phyloP scores from a whole-genome alignment of 2,888 invertebrate species.

The Lottia scabra region DNA sequence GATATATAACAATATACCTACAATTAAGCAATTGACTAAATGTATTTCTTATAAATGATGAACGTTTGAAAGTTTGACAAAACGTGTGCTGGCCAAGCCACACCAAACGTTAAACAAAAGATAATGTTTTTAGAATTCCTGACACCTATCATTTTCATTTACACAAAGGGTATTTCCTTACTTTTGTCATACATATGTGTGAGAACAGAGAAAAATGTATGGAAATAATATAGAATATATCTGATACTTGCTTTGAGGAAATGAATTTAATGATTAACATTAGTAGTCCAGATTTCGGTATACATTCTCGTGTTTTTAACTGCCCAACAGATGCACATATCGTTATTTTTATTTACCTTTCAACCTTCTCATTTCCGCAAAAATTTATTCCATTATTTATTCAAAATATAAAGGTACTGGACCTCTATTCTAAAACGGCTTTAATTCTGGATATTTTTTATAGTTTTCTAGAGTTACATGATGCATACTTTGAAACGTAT shows the following conservation, averaged over 20 bases:
- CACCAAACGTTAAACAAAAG: neutral
- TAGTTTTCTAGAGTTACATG: too few relatives aligned
- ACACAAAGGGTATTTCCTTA: conserved; percentile 7
- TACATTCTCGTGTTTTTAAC: conserved; percentile 14
- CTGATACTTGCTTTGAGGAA: conserved; percentile 19
- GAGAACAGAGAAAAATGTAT: neutral
- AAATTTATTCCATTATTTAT: too few relatives aligned
- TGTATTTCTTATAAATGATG: too few relatives aligned
- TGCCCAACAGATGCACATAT: conserved; percentile 20
- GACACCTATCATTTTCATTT: conserved; percentile 3
- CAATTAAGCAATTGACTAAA: too few relatives aligned
- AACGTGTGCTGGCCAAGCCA: conserved; percentile 2
- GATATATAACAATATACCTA: too few relatives aligned
- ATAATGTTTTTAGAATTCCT: conserved; percentile 3
- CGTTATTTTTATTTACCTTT: conserved; percentile 17
- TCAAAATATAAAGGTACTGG: neutral
- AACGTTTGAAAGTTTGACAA: neutral
- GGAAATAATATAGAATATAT: conserved; percentile 5
- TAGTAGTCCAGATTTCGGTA: neutral
- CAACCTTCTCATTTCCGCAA: conserved; percentile 26
- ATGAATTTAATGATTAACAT: conserved; percentile 22
- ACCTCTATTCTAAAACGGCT: neutral
- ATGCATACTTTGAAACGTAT: too few relatives aligned
- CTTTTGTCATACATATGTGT: conserved; percentile 8
- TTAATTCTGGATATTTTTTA: too few relatives aligned